Evolutionary conservation across 2,797 vertebrate genomes (phyloP).

Genomic region (Mionectes olivaceus): DNA sequence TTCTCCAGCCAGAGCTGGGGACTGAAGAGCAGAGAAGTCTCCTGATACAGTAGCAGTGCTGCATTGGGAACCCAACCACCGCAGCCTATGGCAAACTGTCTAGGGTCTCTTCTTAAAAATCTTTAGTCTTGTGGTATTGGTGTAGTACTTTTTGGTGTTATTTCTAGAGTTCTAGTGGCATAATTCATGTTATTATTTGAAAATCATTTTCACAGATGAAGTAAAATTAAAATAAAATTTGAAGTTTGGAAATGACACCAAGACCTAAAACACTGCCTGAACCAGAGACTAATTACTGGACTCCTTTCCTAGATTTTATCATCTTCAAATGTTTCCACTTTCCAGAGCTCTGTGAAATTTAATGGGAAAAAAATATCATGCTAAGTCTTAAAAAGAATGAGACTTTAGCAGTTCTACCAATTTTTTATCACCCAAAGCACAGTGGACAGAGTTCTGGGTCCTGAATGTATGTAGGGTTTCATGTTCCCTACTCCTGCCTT

Average conservation of each 20-base stretch:
- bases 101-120: background rate
- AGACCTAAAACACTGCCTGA: background rate
- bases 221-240: background rate
- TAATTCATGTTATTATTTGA: background rate
- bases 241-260: background rate
- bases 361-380: background rate
- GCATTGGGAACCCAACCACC: background rate
- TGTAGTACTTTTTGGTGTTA: background rate
- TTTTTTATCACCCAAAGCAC: background rate
- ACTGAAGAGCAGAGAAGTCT: background rate
- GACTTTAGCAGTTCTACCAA: background rate
- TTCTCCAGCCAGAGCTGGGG: background rate
- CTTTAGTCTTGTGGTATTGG: background rate
- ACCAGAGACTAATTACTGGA: background rate
- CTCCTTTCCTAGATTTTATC: background rate
- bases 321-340: background rate
- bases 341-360: background rate
- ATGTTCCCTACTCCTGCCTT: background rate
- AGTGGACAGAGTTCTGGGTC: background rate
- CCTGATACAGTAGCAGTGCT: background rate
- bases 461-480: background rate
- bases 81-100: background rate
- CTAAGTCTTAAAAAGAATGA: background rate
- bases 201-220: background rate
- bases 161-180: background rate